Percentiles rank a stretch among this genome's conserved stretches.
Evolutionary conservation across 2,113 vertebrate genomes (phyloP).

Genomic region (Siphamia tubifer): DNA sequence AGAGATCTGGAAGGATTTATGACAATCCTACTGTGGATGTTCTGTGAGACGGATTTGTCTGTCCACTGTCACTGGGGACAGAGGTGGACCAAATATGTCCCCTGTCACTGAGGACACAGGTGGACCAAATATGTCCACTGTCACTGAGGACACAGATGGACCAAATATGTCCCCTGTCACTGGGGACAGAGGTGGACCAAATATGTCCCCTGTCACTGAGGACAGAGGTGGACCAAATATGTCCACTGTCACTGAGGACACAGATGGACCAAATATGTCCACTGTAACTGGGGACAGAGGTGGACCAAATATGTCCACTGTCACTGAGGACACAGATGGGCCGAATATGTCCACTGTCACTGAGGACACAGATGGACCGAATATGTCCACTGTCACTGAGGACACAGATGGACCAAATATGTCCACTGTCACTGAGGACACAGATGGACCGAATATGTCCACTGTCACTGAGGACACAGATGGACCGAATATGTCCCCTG

Average conservation of each 20-base stretch:
- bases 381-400: background rate
- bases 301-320: background rate
- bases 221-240: background rate
- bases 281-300: background rate
- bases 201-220: background rate
- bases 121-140: background rate
- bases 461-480: background rate
- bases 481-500: background rate
- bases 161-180: background rate
- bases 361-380: background rate
- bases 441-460: background rate
- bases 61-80: background rate
- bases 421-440: background rate
- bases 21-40: slow-evolving; percentile 14
- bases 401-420: background rate
- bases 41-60: background rate
- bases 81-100: background rate
- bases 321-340: background rate
- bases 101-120: background rate
- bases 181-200: background rate
- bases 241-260: background rate
- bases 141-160: background rate
- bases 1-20: slow-evolving; percentile 18
- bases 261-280: background rate
- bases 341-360: background rate